Base-by-base conservation (phyloP, 2,888 invertebrate species). In the Euzophera pinguis region DNA sequence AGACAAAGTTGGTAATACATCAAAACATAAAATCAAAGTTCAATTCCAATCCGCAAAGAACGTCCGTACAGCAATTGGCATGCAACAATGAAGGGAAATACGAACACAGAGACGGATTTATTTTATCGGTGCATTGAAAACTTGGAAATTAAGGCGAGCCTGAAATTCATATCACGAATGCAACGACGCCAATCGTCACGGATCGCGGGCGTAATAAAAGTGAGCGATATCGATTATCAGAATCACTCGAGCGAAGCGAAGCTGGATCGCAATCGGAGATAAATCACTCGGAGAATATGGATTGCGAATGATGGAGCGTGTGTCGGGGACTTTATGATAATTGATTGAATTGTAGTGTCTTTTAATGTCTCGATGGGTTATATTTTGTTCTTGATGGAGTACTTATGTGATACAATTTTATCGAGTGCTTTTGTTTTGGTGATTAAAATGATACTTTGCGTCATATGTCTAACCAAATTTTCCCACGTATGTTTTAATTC, bases 221-320 rank as follows among this genome's bases (percentile, higher is more conserved):
- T 73, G 81, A 67, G 66, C 64, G 66, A 71, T 78, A 81, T 84
- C 83, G 84, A 86, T 86, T 85, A 85, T 75, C 72, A 69, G 64
- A 64, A 69, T 65, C 81, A 66, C 60, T 73, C 75, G 73, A 73
- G 80, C 81, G 83, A 73, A 70, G 71, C 79, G 75, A 69, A 1
- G 45, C 32, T 80, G 70, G 71, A 56, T 69, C 34, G 67, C 73
- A 71, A 80, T 81, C 80, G 75, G 66, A 73, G 74, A 81, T 86
- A 84, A 85, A 86, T 87, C 84, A 84, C 71, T 67, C 70, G 62
- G 51, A 16, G 54, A 37, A 61, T 62, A 62, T 63, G 64, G 64
- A 72, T 68, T 71, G 64, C 66, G 67, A 67, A 68, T 71, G 76
- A 74, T 72, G 67, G 65, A 60, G 65, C 64, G 59, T 62, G 59